These are phyloP conservation scores for Schizopygopsis pylzovi DNA, from an alignment of 2,797 vertebrate genomes.

Conservation along the genomic window DNA sequence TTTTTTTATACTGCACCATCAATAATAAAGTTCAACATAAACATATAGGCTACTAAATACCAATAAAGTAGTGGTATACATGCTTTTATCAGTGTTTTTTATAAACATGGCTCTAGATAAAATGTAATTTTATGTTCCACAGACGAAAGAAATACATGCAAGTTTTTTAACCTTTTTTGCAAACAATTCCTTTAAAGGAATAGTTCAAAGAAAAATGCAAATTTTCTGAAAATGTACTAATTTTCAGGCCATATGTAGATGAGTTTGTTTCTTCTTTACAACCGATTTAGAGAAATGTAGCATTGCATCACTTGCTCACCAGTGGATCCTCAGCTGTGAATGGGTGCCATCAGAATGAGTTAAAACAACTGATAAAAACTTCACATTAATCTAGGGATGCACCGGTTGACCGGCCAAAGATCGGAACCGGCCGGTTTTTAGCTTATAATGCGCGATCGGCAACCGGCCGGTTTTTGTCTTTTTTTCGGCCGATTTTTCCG, in stretches of 20 bases:
- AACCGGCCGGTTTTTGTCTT: no score
- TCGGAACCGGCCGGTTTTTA: no score
- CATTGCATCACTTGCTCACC: background rate
- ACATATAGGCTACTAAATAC: no score
- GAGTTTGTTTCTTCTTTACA: background rate
- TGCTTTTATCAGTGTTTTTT: no score
- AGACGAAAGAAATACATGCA: background rate
- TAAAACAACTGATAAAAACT: background rate
- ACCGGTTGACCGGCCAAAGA: no score
- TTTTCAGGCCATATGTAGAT: background rate
- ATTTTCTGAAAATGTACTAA: background rate
- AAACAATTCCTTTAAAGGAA: background rate
- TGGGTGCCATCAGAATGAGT: background rate
- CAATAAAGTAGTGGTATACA: no score
- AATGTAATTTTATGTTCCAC: background rate
- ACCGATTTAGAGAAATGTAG: background rate
- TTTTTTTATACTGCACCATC: no score
- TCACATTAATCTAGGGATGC: background rate
- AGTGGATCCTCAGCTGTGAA: background rate
- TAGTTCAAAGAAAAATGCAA: rapidly evolving
- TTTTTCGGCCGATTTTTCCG: no score
- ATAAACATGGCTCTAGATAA: no score
- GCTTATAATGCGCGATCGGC: no score
- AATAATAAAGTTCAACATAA: no score
- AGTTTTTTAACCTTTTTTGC: background rate